Percentiles rank a stretch among this genome's conserved stretches.
Evolutionary conservation across 1,140 invertebrate genomes (phyloP).

Genomic region (Argopecten irradians): DNA sequence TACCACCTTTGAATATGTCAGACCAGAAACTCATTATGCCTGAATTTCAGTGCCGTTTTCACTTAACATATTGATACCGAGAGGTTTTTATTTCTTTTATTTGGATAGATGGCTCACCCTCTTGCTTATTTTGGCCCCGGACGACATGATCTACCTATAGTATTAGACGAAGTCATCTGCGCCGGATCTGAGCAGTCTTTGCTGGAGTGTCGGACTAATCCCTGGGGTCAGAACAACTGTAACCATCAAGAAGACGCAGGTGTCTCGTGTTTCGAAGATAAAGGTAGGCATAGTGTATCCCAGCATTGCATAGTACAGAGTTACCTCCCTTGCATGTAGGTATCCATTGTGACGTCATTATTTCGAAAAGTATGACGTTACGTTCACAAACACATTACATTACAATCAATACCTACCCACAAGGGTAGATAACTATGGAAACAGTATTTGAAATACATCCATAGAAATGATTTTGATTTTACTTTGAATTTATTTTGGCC

Average conservation of each 20-base stretch:
- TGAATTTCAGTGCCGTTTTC: neutral
- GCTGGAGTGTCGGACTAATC: conserved; percentile 51
- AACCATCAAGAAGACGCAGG: conserved; percentile 57
- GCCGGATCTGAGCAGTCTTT: conserved; percentile 48
- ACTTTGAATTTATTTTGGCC: too few relatives aligned
- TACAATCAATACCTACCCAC: too few relatives aligned
- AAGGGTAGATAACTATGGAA: too few relatives aligned
- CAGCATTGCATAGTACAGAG: too few relatives aligned
- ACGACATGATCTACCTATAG: conserved; percentile 25
- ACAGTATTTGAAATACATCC: too few relatives aligned
- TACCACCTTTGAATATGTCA: neutral
- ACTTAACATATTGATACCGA: neutral
- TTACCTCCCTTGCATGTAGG: neutral
- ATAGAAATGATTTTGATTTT: too few relatives aligned
- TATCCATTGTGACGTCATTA: too few relatives aligned
- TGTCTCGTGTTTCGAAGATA: conserved; percentile 52
- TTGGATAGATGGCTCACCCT: conserved; percentile 40
- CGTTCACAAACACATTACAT: too few relatives aligned
- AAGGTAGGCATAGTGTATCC: conserved; percentile 25
- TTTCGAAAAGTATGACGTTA: too few relatives aligned
- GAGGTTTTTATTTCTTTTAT: neutral
- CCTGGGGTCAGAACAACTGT: conserved; percentile 54
- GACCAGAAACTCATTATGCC: neutral
- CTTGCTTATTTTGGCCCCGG: conserved; percentile 41
- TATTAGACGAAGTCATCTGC: conserved; percentile 54